phyloP scores from a whole-genome alignment of 2,888 invertebrate genomes.

The Pyrrhosoma nymphula region DNA sequence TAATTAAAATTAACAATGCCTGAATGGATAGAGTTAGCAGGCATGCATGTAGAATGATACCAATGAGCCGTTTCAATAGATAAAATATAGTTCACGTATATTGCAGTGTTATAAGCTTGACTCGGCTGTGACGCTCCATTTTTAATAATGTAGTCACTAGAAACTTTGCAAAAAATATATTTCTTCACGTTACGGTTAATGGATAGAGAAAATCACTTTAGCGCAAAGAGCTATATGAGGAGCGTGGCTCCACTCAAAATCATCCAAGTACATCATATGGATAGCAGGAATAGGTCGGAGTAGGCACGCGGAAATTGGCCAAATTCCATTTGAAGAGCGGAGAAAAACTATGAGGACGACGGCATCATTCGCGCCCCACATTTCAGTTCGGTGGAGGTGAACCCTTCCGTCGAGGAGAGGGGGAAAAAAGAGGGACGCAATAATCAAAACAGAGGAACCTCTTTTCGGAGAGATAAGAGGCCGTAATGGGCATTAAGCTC shows the following conservation, averaged over 20 bases:
- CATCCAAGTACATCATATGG: not conserved
- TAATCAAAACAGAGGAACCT: not conserved
- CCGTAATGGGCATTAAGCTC: conserved; percentile 5
- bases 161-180: too few species aligned
- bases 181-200: too few species aligned
- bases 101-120: too few species aligned
- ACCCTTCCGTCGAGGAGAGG: not conserved
- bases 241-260: not conserved
- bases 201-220: too few species aligned
- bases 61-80: too few species aligned
- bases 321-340: not conserved
- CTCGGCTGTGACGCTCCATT: too few species aligned
- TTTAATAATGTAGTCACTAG: too few species aligned
- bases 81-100: too few species aligned
- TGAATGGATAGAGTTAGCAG: too few species aligned
- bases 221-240: not conserved
- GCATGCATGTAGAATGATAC: too few species aligned
- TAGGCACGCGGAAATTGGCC: not conserved
- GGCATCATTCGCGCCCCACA: not conserved
- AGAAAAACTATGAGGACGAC: not conserved
- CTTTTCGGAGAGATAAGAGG: not conserved
- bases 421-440: not conserved
- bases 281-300: not conserved
- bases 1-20: too few species aligned
- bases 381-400: not conserved